Conservation (phyloP, 2,888 invertebrate species). For the Tridacna gigas region DNA sequence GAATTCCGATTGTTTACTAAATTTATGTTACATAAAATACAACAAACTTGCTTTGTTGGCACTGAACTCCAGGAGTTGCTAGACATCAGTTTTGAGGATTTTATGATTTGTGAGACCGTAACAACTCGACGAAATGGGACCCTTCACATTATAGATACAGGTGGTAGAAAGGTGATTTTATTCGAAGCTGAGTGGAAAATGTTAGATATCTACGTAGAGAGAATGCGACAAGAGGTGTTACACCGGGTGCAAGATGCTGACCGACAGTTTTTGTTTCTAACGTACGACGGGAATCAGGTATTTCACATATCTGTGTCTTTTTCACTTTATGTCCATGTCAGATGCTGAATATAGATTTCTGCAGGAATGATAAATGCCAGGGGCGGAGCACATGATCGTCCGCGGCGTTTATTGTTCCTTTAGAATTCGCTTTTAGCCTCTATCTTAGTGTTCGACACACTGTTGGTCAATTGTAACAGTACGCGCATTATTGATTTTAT, state of each 20-base stretch:
- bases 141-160: background rate
- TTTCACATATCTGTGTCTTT: no score
- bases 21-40: background rate
- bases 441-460: no score
- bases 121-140: background rate
- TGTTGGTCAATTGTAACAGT: no score
- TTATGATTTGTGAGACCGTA: background rate
- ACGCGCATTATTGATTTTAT: no score
- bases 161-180: background rate
- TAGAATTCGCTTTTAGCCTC: no score
- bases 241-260: background rate
- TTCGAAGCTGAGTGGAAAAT: background rate
- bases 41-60: background rate
- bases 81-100: background rate
- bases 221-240: background rate
- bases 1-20: conserved; percentile 1
- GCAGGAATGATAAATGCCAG: no score
- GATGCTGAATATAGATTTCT: no score
- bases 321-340: no score
- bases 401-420: no score
- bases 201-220: background rate
- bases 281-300: background rate
- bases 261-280: background rate
- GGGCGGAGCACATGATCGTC: no score
- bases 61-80: background rate